Evolutionary conservation across 2,113 vertebrate species (phyloP).

Genomic region (Chroicocephalus ridibundus): DNA sequence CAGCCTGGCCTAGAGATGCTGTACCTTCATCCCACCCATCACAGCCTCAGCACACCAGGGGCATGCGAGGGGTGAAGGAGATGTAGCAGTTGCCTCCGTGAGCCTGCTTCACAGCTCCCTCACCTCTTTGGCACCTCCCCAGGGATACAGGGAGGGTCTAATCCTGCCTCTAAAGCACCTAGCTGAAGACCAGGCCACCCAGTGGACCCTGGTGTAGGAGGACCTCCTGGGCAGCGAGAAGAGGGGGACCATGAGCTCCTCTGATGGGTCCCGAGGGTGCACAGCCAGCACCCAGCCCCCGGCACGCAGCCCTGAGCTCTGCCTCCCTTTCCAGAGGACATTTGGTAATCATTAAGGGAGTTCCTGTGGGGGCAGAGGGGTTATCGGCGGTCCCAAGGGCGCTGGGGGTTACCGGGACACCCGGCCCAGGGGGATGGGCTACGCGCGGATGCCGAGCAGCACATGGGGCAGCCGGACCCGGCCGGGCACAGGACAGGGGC

Average conservation of each 20-base stretch:
- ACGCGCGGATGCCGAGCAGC: accelerated
- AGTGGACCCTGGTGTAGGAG: not conserved
- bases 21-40: too few relatives aligned
- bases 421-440: conserved; percentile 12
- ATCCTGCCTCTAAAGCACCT: not conserved
- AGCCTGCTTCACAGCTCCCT: not conserved
- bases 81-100: not conserved
- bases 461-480: not conserved
- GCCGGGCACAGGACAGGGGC: not conserved
- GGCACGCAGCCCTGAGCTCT: not conserved
- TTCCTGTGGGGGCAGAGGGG: conserved; percentile 23
- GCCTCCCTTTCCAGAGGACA: conserved; percentile 39
- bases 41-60: not conserved
- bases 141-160: not conserved
- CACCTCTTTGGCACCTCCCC: not conserved
- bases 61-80: not conserved
- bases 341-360: conserved; percentile 69
- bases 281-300: not conserved
- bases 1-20: not conserved
- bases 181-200: not conserved
- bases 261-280: not conserved
- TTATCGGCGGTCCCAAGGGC: conserved; percentile 57
- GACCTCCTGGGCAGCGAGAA: not conserved
- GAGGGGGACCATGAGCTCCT: not conserved
- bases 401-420: not conserved